Evolutionary conservation across 1,140 invertebrate genomes (phyloP).

Genomic region (roundworm (Caenorhabditis elegans)): WBcel235 BX284605.5:697001-697500

Average conservation of each 20-base stretch:
- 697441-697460: slow-evolving; percentile 18
- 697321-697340: too few species aligned
- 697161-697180: neutral
- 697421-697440: slow-evolving; percentile 6
- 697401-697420: slow-evolving; percentile 49
- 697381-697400: slow-evolving; percentile 42
- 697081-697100: slow-evolving; percentile 38
- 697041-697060: slow-evolving; percentile 46
- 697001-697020: slow-evolving; percentile 32
- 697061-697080: slow-evolving; percentile 57
- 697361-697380: slow-evolving; percentile 46
- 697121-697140: slow-evolving; percentile 5
- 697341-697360: neutral
- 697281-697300: neutral
- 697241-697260: slow-evolving; percentile 20
- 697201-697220: neutral
- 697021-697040: slow-evolving; percentile 39
- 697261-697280: slow-evolving; percentile 2
- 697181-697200: slow-evolving; percentile 20
- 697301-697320: neutral
- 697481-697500: slow-evolving; percentile 8
- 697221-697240: neutral
- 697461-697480: neutral
- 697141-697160: neutral
- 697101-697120: slow-evolving; percentile 8